A percentile compares a stretch with the other conserved stretches of the same genome.
Conservation (phyloP, 1,140 invertebrate species). For the Andricus grossulariae region DNA sequence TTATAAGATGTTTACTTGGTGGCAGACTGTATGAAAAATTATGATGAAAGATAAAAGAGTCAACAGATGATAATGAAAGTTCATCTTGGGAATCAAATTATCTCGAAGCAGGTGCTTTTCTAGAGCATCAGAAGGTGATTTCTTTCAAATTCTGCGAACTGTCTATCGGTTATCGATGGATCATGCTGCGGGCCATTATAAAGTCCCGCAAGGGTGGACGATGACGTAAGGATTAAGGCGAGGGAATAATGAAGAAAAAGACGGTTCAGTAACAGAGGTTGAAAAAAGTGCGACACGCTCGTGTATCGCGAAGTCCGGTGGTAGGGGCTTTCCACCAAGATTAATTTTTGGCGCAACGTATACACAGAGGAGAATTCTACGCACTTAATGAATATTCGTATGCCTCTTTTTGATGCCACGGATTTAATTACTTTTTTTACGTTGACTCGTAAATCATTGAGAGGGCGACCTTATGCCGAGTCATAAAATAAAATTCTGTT, state of each 20-base stretch:
- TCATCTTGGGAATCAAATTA: conserved; percentile 5
- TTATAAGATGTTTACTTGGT: neutral
- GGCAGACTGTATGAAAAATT: neutral
- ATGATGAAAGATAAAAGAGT: neutral
- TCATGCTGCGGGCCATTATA: conserved; percentile 31
- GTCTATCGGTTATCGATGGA: conserved; percentile 53
- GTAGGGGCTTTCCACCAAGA: conserved; percentile 56
- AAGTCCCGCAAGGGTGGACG: conserved; percentile 32
- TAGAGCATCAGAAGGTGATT: conserved; percentile 3
- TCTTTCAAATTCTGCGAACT: conserved; percentile 43
- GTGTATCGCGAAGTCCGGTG: conserved; percentile 42
- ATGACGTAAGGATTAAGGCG: conserved; percentile 40
- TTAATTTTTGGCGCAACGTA: conserved; percentile 58
- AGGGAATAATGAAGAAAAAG: neutral
- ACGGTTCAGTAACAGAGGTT: neutral
- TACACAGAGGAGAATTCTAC: conserved; percentile 48
- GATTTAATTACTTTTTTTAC: conserved; percentile 74
- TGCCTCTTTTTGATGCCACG: conserved; percentile 38
- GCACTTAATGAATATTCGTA: conserved; percentile 67
- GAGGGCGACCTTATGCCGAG: conserved; percentile 55
- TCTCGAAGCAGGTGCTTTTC: conserved; percentile 46
- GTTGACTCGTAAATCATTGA: conserved; percentile 70
- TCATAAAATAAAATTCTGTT: conserved; percentile 63
- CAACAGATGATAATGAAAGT: conserved; percentile 10
- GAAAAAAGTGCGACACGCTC: conserved; percentile 40